phyloP scores from a whole-genome alignment of 2,797 vertebrate genomes.

The Sphenopsis melanotis region DNA sequence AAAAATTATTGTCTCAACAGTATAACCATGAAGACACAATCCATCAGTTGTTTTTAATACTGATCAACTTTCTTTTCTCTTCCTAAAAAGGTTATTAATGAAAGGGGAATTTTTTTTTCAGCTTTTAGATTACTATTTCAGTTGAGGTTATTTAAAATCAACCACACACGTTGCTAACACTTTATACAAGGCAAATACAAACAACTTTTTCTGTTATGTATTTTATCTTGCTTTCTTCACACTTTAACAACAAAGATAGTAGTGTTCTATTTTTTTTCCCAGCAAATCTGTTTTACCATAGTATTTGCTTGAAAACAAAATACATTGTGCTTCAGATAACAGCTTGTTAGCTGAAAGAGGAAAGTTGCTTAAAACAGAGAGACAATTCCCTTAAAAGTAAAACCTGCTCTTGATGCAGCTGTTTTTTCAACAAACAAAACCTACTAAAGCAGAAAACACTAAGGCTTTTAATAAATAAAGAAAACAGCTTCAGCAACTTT shows the following conservation, averaged over 20 bases:
- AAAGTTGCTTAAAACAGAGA: not conserved
- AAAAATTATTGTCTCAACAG: not conserved
- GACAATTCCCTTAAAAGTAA: not conserved
- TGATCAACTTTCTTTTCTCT: not conserved
- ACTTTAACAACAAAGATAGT: constrained; percentile 1
- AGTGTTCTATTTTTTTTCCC: not conserved
- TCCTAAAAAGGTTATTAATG: not conserved
- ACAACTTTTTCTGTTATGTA: not conserved
- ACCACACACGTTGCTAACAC: not conserved
- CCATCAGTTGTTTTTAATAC: not conserved
- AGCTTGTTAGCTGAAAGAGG: not conserved
- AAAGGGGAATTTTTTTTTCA: not conserved
- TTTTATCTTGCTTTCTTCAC: not conserved
- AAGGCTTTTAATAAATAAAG: not conserved
- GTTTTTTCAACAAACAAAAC: not conserved
- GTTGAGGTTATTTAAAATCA: not conserved
- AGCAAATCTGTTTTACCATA: not conserved
- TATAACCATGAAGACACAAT: not conserved
- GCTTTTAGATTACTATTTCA: not conserved
- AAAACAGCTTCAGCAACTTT: not conserved
- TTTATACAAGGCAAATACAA: not conserved
- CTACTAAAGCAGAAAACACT: not conserved
- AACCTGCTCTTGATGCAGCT: not conserved
- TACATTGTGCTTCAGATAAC: not conserved
- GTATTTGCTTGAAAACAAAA: not conserved